These are phyloP conservation scores for Pecten maximus DNA, from an alignment of 2,888 invertebrate species.

Conservation along the genomic window DNA sequence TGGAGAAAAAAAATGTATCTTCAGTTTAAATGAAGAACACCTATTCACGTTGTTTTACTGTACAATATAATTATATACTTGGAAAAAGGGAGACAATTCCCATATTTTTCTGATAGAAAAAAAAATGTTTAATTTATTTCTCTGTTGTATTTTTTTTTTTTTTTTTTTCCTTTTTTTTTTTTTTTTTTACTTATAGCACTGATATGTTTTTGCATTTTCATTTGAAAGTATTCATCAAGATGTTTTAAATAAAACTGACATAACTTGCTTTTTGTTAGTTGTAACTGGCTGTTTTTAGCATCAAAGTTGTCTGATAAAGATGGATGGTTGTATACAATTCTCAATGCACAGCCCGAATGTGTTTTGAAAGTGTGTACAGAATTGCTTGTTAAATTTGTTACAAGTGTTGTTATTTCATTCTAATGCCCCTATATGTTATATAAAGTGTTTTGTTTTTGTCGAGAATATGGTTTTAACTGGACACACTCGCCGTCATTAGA, in stretches of 20 bases:
- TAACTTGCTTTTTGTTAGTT: not conserved
- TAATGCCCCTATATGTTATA: slow-evolving; percentile 17
- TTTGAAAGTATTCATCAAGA: slow-evolving; percentile 23
- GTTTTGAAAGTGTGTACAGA: not conserved
- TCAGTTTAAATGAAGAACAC: not conserved
- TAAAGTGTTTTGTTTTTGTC: slow-evolving; percentile 1
- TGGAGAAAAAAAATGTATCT: not conserved
- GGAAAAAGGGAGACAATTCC: not conserved
- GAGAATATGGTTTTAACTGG: not conserved
- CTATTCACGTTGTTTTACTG: not conserved
- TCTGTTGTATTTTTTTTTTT: not conserved
- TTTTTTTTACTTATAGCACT: not conserved
- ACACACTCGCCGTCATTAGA: slow-evolving; percentile 2
- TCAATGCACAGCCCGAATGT: slow-evolving; percentile 3
- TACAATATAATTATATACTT: not conserved
- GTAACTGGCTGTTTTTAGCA: slow-evolving; percentile 23
- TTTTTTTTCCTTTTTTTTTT: not conserved
- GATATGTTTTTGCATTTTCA: not conserved
- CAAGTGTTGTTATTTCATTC: slow-evolving; percentile 14
- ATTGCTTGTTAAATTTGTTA: slow-evolving; percentile 23
- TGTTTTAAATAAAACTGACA: slow-evolving; percentile 3
- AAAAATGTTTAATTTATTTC: slow-evolving; percentile 1
- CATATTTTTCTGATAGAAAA: not conserved
- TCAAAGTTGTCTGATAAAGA: not conserved
- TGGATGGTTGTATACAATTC: not conserved